A percentile compares a stretch with the other conserved stretches of the same genome.
These are phyloP conservation scores for Apoda limacodes DNA, from an alignment of 2,888 invertebrate genomes.

Conservation along the genomic window DNA sequence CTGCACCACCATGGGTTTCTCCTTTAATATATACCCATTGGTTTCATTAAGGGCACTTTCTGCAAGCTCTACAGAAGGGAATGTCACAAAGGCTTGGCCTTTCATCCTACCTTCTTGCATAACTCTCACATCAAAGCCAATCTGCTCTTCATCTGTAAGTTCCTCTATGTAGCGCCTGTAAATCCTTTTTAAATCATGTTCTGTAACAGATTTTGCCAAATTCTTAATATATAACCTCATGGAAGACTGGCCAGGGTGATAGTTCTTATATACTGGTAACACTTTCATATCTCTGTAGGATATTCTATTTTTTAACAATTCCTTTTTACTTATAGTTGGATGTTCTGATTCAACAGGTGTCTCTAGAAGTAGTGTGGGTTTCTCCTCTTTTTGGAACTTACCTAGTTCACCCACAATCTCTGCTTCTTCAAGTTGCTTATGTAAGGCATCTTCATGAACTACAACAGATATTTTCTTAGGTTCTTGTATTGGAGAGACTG, in stretches of 20 bases:
- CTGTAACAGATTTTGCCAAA: slow-evolving; percentile 82
- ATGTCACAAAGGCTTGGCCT: slow-evolving; percentile 93
- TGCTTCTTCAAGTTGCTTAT: slow-evolving; percentile 37
- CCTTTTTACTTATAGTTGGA: slow-evolving; percentile 70
- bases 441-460: slow-evolving; percentile 46
- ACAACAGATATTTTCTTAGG: slow-evolving; percentile 54
- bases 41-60: slow-evolving; percentile 84
- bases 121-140: slow-evolving; percentile 76
- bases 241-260: slow-evolving; percentile 83
- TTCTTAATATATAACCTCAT: slow-evolving; percentile 94
- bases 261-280: slow-evolving; percentile 87
- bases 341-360: slow-evolving; percentile 28
- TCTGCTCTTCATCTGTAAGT: slow-evolving; percentile 45
- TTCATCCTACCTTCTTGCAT: slow-evolving; percentile 98
- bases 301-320: slow-evolving; percentile 77
- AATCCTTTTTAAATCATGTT: slow-evolving; percentile 79
- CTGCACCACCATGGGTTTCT: slow-evolving; percentile 92
- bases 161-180: slow-evolving; percentile 75
- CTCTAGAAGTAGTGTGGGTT: slow-evolving; percentile 25
- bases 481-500: slow-evolving; percentile 36
- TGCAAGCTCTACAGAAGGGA: slow-evolving; percentile 77
- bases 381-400: slow-evolving; percentile 47
- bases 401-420: slow-evolving; percentile 54
- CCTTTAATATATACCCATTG: slow-evolving; percentile 87
- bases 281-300: slow-evolving; percentile 77